These are phyloP conservation scores for Chalcis sispes DNA, from an alignment of 2,888 invertebrate species.

Conservation along the genomic window DNA sequence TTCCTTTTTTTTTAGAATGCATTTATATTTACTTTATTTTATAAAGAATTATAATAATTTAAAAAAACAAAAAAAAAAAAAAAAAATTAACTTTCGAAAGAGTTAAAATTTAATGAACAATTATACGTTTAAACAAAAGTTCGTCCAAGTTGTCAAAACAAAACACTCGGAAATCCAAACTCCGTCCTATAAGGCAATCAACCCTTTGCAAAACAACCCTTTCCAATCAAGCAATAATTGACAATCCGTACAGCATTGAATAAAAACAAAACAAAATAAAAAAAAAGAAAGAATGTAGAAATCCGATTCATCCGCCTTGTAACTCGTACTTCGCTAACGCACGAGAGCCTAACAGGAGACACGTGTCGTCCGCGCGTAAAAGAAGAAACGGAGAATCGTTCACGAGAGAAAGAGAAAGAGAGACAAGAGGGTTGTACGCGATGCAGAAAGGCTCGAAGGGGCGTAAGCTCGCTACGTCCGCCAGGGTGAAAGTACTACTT, in stretches of 20 bases:
- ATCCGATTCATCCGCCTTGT: slow-evolving; percentile 53
- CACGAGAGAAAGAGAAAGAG: slow-evolving; percentile 53
- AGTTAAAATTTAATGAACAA: not conserved
- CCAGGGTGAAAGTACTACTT: slow-evolving; percentile 73
- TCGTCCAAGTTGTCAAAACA: not conserved
- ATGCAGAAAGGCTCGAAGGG: slow-evolving; percentile 10
- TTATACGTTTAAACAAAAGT: not conserved
- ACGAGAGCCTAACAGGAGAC: slow-evolving; percentile 24
- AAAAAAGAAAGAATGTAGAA: no score
- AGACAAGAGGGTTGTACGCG: not conserved
- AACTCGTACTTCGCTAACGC: slow-evolving; percentile 51
- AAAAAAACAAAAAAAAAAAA: no score
- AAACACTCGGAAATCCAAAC: slow-evolving; percentile 26
- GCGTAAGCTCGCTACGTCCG: slow-evolving; percentile 58
- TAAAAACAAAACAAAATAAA: slow-evolving; percentile 59
- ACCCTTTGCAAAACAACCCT: not conserved
- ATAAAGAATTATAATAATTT: no score
- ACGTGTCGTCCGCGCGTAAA: slow-evolving; percentile 36
- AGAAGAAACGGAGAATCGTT: slow-evolving; percentile 71
- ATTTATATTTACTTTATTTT: no score
- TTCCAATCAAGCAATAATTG: slow-evolving; percentile 38
- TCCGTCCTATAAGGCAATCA: slow-evolving; percentile 20
- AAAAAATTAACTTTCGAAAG: no score
- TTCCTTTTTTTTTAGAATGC: no score
- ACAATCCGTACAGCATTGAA: slow-evolving; percentile 41